phyloP scores from a whole-genome alignment of 2,797 vertebrate species.

The Tapirus indicus region DNA sequence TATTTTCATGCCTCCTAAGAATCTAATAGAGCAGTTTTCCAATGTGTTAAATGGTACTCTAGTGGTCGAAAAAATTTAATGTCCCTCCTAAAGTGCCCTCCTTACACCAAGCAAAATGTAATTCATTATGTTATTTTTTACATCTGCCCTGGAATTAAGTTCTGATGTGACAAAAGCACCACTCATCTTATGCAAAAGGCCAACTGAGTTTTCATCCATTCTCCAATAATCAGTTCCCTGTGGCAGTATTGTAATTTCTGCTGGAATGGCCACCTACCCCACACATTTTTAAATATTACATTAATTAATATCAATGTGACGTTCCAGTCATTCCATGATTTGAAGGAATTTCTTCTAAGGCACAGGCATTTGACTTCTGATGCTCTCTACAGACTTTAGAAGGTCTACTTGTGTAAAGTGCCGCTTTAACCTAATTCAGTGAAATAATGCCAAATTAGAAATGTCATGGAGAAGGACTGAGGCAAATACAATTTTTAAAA shows the following conservation, averaged over 20 bases:
- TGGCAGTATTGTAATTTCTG: not conserved
- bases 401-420: not conserved
- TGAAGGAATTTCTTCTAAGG: slow-evolving; percentile 25
- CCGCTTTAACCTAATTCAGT: not conserved
- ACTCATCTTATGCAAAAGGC: not conserved
- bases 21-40: slow-evolving; percentile 21
- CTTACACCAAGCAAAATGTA: slow-evolving; percentile 4
- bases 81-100: not conserved
- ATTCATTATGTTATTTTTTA: not conserved
- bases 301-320: not conserved
- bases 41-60: not conserved
- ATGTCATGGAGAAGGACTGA: not conserved
- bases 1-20: slow-evolving; percentile 27
- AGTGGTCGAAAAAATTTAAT: slow-evolving; percentile 23
- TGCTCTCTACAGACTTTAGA: not conserved
- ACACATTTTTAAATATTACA: slow-evolving; percentile 5
- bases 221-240: not conserved
- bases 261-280: not conserved
- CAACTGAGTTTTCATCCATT: slow-evolving; percentile 17
- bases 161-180: not conserved
- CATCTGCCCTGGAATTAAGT: slow-evolving; percentile 19
- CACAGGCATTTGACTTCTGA: not conserved
- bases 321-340: not conserved
- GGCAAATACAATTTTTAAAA: not conserved
- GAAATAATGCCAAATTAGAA: slow-evolving; percentile 43